phyloP scores from a whole-genome alignment of 1,140 invertebrate species.

The Alviniconcha marisindica region DNA sequence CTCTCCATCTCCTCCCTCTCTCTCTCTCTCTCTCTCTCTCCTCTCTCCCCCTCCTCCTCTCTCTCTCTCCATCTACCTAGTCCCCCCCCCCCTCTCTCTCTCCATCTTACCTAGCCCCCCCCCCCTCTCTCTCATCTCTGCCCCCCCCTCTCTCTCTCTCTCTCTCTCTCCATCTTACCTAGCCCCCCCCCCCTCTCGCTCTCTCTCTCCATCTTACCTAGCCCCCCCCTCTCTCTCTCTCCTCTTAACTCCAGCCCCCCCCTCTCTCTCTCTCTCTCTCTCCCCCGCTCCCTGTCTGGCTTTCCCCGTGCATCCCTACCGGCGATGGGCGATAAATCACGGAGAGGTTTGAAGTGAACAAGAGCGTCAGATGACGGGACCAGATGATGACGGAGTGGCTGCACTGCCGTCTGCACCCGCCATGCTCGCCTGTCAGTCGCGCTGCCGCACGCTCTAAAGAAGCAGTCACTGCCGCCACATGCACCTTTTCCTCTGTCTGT shows the following conservation, averaged over 20 bases:
- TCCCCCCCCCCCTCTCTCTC: neutral
- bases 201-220: neutral
- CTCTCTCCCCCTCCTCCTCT: neutral
- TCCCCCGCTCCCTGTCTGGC: neutral
- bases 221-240: neutral
- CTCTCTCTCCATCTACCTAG: neutral
- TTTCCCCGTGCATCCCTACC: conserved; percentile 2
- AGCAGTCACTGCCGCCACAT: too few species aligned
- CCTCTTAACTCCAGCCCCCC: neutral
- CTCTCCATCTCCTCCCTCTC: too few species aligned
- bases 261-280: neutral
- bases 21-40: neutral
- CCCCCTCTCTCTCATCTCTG: neutral
- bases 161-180: neutral
- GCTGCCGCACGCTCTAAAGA: too few species aligned
- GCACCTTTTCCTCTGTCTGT: too few species aligned
- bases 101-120: neutral
- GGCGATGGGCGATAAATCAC: too few species aligned
- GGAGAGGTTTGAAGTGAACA: too few species aligned
- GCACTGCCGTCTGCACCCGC: too few species aligned
- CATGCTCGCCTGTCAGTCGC: too few species aligned
- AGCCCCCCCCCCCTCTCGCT: neutral
- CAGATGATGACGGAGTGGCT: too few species aligned
- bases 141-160: neutral
- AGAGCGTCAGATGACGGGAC: too few species aligned